Evolutionary conservation across 2,797 vertebrate genomes (phyloP), one percentile per base, ranked within the genome.

Genomic region (Lacerta agilis): DNA sequence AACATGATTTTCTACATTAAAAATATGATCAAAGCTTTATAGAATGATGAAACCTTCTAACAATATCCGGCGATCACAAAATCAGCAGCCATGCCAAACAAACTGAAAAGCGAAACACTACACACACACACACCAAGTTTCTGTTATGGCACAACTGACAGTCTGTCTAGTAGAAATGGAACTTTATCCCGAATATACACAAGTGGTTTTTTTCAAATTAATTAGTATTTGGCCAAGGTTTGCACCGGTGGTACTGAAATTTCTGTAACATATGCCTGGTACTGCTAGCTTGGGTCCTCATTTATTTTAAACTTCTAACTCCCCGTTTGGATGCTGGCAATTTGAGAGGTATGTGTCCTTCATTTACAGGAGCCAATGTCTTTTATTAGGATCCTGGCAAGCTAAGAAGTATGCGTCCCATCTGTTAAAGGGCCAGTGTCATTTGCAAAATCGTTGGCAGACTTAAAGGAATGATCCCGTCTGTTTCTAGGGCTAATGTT

Each of bases 371-470:
- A 95, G 94, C 93, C 93, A 89, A 90, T 95, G 94, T 95, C 96
- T 97, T 97, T 96, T 96, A 96, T 96, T 97, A 97, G 95, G 94
- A 95, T 94, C 91, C 96, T 96, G 94, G 95, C 96, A 96, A 95
- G 93, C 94, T 93, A 91, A 93, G 89, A 95, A 96, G 94, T 91
- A 92, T 94, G 94, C 91, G 86, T 90, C 83, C 96, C 96, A 96
- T 97, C 97, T 97, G 97, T 95, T 95, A 95, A 96, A 96, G 96
- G 94, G 89, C 94, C 86, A 49, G 92, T 95, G 96, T 96, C 96
- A 89, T 94, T 96, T 95, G 90, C 95, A 89, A 91, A 96, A 95
- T 95, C 91, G 91, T 95, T 95, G 96, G 94, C 93, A 92, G 94
- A 92, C 94, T 94, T 80, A 73, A 93, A 92, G 94, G 89, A 91